These are phyloP conservation scores for Laspeyria flexula DNA, from an alignment of 2,888 invertebrate genomes.

Conservation along the genomic window DNA sequence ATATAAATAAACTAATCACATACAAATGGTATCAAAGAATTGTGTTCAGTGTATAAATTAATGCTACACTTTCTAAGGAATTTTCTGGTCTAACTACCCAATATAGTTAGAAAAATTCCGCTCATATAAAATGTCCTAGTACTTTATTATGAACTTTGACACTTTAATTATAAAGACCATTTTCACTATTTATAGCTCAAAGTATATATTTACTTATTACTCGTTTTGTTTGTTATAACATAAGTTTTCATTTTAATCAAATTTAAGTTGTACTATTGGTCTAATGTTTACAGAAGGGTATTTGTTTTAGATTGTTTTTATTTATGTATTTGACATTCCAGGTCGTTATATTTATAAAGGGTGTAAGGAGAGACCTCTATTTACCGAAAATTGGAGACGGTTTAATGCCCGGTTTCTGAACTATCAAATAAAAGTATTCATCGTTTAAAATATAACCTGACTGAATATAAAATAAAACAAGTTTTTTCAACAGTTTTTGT, in stretches of 20 bases:
- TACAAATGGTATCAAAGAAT: no score
- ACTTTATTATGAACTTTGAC: not conserved
- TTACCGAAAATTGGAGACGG: no score
- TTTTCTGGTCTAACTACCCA: not conserved
- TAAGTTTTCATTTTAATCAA: constrained; percentile 18
- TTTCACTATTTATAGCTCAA: constrained; percentile 9
- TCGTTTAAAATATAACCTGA: no score
- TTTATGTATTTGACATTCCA: constrained; percentile 50
- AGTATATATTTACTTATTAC: not conserved
- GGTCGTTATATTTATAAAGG: constrained; percentile 40
- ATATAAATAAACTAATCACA: no score
- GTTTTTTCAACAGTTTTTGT: no score
- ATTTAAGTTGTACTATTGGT: constrained; percentile 6
- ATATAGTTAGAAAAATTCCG: not conserved
- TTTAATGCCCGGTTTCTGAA: no score
- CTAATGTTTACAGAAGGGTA: constrained; percentile 9
- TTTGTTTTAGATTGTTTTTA: constrained; percentile 47
- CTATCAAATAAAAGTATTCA: no score
- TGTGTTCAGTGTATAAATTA: no score
- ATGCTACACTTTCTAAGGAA: not conserved
- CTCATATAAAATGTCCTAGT: not conserved
- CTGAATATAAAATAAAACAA: no score
- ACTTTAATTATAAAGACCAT: constrained; percentile 13
- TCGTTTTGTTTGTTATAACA: constrained; percentile 15
- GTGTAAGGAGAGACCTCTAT: no score